Percentiles rank a stretch among this genome's conserved stretches.
Conservation (phyloP, 2,888 invertebrate genomes). For the Spodoptera littoralis region DNA sequence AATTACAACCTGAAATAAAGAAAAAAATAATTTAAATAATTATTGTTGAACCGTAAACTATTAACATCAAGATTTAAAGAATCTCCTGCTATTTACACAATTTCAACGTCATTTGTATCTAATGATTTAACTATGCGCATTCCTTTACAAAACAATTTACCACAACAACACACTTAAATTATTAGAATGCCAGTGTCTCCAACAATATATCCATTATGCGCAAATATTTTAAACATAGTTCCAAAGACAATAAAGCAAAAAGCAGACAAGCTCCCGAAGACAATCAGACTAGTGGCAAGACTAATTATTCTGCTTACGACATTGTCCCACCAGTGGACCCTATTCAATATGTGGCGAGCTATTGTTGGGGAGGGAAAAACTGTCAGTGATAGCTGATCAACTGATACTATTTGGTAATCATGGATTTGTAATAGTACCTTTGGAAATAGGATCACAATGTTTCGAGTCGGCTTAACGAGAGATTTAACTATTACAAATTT, state of each 20-base stretch:
- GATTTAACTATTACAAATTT: too few species aligned
- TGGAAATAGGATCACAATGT: neutral
- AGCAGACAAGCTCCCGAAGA: slow-evolving; percentile 46
- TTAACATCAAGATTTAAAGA: neutral
- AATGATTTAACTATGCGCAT: too few species aligned
- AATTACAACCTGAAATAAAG: slow-evolving; percentile 92
- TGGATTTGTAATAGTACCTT: slow-evolving; percentile 4
- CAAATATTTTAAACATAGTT: slow-evolving; percentile 25
- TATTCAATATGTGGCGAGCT: slow-evolving; percentile 53
- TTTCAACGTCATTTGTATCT: too few species aligned
- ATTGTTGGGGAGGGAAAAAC: slow-evolving; percentile 62
- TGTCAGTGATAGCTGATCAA: slow-evolving; percentile 49
- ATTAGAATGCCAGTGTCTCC: slow-evolving; percentile 10
- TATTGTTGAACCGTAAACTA: neutral
- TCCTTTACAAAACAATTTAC: neutral
- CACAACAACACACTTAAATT: neutral
- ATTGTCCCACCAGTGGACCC: slow-evolving; percentile 61
- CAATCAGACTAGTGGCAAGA: slow-evolving; percentile 47
- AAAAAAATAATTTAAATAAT: neutral
- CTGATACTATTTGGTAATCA: slow-evolving; percentile 36
- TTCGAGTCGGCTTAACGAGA: too few species aligned
- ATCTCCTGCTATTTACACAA: too few species aligned
- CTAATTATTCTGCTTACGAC: slow-evolving; percentile 56
- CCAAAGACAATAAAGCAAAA: slow-evolving; percentile 50
- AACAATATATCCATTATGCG: slow-evolving; percentile 37